These are phyloP conservation scores for Philopedon plagiatum DNA, from an alignment of 2,888 invertebrate species.

Conservation along the genomic window DNA sequence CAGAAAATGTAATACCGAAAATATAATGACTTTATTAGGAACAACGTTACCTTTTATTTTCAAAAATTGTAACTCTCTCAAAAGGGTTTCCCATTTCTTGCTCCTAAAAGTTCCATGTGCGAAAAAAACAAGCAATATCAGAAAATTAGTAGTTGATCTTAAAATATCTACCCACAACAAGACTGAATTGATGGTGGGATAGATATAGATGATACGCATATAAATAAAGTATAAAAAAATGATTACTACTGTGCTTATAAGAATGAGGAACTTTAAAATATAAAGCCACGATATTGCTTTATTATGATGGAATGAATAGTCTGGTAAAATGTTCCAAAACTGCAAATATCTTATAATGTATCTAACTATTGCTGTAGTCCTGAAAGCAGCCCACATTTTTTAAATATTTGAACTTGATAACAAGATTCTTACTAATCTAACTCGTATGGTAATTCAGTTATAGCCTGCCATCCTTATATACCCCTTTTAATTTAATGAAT, in stretches of 20 bases:
- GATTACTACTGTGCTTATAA: not conserved
- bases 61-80: not conserved
- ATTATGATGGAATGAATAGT: not conserved
- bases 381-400: too few species aligned
- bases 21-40: not conserved
- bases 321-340: slow-evolving; percentile 9
- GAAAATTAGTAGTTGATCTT: not conserved
- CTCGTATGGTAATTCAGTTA: too few species aligned
- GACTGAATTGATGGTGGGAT: not conserved
- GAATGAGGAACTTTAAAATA: not conserved
- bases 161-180: slow-evolving; percentile 15
- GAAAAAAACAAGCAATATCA: not conserved
- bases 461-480: too few species aligned
- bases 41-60: not conserved
- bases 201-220: not conserved
- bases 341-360: not conserved
- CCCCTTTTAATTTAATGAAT: too few species aligned
- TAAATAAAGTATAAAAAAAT: not conserved
- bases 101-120: not conserved
- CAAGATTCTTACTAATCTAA: too few species aligned
- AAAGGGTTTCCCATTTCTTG: not conserved
- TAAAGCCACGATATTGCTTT: not conserved
- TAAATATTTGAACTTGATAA: too few species aligned
- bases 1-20: not conserved
- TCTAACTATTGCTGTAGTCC: not conserved